A percentile compares a stretch with the other conserved stretches of the same genome.
Conservation (phyloP, 2,113 vertebrate species). For the Brienomyrus brachyistius region DNA sequence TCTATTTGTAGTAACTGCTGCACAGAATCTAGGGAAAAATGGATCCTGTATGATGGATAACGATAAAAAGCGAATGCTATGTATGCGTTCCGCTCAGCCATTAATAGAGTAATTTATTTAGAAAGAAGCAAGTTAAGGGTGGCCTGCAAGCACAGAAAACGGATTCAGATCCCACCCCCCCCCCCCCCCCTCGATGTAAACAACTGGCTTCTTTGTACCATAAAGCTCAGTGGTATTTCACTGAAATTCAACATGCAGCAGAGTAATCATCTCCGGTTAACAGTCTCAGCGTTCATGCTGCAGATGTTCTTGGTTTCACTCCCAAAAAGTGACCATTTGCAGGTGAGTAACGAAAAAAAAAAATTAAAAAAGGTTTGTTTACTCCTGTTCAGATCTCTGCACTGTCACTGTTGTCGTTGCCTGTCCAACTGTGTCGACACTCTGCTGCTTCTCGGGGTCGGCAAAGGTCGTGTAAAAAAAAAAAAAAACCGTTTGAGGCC, state of each 20-base stretch:
- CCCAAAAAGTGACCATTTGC: neutral
- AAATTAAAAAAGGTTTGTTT: neutral
- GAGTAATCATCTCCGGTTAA: neutral
- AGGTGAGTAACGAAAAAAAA: neutral
- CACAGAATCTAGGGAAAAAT: neutral
- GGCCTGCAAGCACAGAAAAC: neutral
- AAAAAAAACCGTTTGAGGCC: constrained; percentile 58
- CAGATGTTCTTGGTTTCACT: neutral
- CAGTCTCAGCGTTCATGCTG: neutral
- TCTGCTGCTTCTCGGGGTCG: constrained; percentile 32
- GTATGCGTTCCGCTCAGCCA: neutral
- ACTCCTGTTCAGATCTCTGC: neutral
- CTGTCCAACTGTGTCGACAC: neutral
- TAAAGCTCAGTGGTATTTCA: constrained; percentile 2
- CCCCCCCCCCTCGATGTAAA: neutral
- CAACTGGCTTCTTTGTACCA: constrained; percentile 13
- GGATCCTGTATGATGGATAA: neutral
- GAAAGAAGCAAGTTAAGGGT: neutral
- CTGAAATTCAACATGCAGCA: neutral
- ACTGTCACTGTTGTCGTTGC: neutral
- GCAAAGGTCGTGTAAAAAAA: constrained; percentile 31
- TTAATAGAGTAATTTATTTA: constrained; percentile 15
- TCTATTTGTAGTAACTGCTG: neutral
- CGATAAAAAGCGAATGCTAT: neutral
- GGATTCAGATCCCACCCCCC: neutral